A percentile compares a stretch with the other conserved stretches of the same genome.
Evolutionary conservation across 2,797 vertebrate genomes (phyloP).

Genomic region (Melanotaenia maccullochi): DNA sequence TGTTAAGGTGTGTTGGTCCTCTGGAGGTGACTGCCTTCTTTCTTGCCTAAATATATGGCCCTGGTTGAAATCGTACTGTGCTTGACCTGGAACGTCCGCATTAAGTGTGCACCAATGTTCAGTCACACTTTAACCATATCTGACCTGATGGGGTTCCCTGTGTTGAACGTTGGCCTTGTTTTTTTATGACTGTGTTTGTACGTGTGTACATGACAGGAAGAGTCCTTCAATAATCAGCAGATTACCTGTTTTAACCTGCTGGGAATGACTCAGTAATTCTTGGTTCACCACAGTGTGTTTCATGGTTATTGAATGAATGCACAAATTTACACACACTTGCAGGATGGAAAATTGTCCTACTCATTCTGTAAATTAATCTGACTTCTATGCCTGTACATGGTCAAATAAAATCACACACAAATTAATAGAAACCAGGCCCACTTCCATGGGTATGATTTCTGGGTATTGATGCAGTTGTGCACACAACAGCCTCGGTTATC

Average conservation of each 20-base stretch:
- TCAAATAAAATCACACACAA: not conserved
- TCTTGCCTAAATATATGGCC: constrained; percentile 32
- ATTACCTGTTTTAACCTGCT: constrained; percentile 29
- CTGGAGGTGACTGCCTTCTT: not conserved
- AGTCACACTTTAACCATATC: constrained; percentile 73
- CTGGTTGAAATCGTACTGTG: constrained; percentile 10
- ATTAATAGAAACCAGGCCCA: not conserved
- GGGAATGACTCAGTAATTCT: constrained; percentile 41
- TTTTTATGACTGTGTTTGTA: constrained; percentile 15
- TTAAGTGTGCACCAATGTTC: constrained; percentile 2
- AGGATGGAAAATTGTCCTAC: not conserved
- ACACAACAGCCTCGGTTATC: constrained; percentile 1
- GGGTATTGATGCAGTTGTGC: not conserved
- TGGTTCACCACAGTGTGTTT: not conserved
- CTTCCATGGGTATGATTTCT: not conserved
- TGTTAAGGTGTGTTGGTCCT: constrained; percentile 29
- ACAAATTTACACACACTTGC: not conserved
- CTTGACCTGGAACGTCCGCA: not conserved
- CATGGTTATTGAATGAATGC: not conserved
- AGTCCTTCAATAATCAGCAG: constrained; percentile 52
- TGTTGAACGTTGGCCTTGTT: constrained; percentile 56
- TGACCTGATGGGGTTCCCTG: constrained; percentile 42
- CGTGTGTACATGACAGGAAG: constrained; percentile 23
- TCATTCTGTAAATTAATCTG: not conserved
- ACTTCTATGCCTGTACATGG: not conserved